Conservation (phyloP, 2,113 vertebrate genomes). For the Anhinga anhinga region DNA sequence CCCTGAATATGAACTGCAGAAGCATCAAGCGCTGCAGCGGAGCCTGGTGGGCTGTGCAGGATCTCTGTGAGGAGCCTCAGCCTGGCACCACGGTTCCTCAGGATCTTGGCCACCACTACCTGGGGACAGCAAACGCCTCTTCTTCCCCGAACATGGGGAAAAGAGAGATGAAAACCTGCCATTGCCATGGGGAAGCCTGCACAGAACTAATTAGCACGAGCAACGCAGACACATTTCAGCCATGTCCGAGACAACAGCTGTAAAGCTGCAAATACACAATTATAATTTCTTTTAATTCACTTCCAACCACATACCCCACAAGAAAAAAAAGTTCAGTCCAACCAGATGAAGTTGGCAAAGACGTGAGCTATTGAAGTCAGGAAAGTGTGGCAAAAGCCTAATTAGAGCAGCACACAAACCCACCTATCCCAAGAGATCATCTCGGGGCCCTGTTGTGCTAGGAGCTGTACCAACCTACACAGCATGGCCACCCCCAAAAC, state of each 20-base stretch:
- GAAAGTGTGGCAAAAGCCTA: not conserved
- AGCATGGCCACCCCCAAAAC: not conserved
- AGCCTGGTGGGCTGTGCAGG: not conserved
- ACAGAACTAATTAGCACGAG: fast-evolving
- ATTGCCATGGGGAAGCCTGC: not conserved
- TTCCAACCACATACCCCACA: not conserved
- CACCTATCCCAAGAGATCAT: not conserved
- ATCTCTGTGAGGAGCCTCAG: not conserved
- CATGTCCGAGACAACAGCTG: fast-evolving
- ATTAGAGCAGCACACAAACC: not conserved
- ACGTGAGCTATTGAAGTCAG: fast-evolving
- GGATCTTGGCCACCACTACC: not conserved
- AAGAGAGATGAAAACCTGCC: not conserved
- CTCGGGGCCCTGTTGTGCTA: not conserved
- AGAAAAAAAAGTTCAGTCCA: not conserved
- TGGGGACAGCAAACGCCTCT: fast-evolving
- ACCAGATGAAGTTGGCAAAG: not conserved
- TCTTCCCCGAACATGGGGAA: not conserved
- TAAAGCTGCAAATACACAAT: not conserved
- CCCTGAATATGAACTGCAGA: not conserved
- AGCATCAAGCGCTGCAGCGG: not conserved
- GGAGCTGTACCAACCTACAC: not conserved
- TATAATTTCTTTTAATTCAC: not conserved
- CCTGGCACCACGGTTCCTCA: not conserved
- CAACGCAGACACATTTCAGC: not conserved